Evolutionary conservation across 1,140 invertebrate genomes (phyloP).

Genomic region (Drosophila nannoptera): DNA sequence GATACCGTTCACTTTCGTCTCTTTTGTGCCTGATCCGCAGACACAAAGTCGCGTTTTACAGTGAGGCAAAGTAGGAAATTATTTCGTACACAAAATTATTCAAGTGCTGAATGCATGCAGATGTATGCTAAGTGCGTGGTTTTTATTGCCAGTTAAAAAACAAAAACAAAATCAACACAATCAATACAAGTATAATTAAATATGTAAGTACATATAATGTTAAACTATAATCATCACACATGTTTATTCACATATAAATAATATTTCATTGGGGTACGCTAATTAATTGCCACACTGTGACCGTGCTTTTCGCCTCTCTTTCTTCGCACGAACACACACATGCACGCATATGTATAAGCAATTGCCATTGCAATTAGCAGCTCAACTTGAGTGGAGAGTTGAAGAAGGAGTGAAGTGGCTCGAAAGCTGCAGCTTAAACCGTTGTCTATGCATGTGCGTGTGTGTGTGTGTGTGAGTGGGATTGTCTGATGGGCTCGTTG

Average conservation of each 20-base stretch:
- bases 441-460: constrained; percentile 5
- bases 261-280: not conserved
- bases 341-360: constrained; percentile 19
- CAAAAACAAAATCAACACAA: not conserved
- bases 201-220: not conserved
- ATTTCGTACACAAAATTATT: not conserved
- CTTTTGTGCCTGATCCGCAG: constrained; percentile 41
- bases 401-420: constrained; percentile 22
- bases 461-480: constrained; percentile 32
- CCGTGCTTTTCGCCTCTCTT: constrained; percentile 10
- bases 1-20: constrained; percentile 2
- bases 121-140: not conserved
- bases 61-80: constrained; percentile 5
- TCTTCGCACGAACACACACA: constrained; percentile 4
- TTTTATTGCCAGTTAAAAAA: not conserved
- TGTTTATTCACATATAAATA: not conserved
- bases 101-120: not conserved
- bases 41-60: constrained; percentile 30
- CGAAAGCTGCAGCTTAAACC: constrained; percentile 25
- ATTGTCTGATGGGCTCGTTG: constrained; percentile 49
- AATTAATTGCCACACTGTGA: constrained; percentile 13
- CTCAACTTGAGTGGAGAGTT: constrained; percentile 64
- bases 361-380: constrained; percentile 72
- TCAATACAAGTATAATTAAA: not conserved
- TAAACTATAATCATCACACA: not conserved